Evolutionary conservation across 2,797 vertebrate genomes (phyloP), one percentile per base, ranked within the genome.

Genomic region (Anguilla anguilla): DNA sequence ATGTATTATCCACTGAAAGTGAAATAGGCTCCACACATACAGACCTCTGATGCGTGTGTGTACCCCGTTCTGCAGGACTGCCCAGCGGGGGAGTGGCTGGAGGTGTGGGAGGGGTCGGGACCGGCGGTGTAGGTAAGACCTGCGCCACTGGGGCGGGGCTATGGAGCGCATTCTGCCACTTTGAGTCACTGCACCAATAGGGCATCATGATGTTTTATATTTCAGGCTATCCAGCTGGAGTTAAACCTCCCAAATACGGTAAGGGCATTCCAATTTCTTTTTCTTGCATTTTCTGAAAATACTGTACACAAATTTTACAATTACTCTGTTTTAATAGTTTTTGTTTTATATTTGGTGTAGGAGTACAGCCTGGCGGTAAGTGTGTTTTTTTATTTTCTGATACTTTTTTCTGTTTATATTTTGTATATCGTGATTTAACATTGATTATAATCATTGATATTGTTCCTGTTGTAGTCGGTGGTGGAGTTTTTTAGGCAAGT

Each of bases 301-400:
- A 72, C 67, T 31, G 28, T 13, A 72, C 67, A 72, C 25, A 72
- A 72, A 67, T n/a, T 72, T 31, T 2, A 46, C 67, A 28, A 31
- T 72, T 72, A n/a, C 28, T 72, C 5, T 7, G 31, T 31, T 72
- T 19, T 72, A 72, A 31, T 31, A 72, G 0, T 72, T 31, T 72
- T n/a, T 72, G 67, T 72, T 72, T 31, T 72, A 31, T 72, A 28
- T 72, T 67, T 22, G 19, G 64, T 25, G 22, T 22, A 67, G 64
- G 64, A 67, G 74, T 81, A 74, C 31, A 81, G n/a, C 74, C 79
- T 82, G 79, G 79, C 87, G 87, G 95, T 95, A 84, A 93, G 94
- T 91, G 55, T 46, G 43, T 46, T 46, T 46, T 46, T 46, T 79
- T 35, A 46, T 46, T 46, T 13, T 59, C 19, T 59, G 19, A 19